Conservation (phyloP, 2,888 invertebrate species). For the Rhagophthalmus giganteus region DNA sequence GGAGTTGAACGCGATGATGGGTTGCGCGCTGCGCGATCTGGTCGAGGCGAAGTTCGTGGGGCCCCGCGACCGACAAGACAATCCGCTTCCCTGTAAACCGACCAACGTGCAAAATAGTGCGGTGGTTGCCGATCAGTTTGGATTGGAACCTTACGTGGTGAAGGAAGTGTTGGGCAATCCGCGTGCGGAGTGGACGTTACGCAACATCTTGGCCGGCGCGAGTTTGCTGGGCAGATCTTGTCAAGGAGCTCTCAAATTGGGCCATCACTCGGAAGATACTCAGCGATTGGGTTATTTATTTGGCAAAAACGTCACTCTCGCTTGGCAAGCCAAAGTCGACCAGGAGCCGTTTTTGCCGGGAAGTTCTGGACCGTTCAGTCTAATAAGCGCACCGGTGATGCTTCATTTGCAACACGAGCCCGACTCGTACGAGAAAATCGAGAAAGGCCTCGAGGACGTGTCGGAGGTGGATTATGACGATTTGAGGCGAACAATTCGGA, state of each 20-base stretch:
- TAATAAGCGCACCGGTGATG: constrained; percentile 81
- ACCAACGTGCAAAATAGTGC: background rate
- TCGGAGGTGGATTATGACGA: constrained; percentile 67
- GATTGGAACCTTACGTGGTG: constrained; percentile 46
- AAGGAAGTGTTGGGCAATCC: constrained; percentile 62
- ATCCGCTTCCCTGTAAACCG: constrained; percentile 65
- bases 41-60: constrained; percentile 89
- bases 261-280: constrained; percentile 74
- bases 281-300: constrained; percentile 85
- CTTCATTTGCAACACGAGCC: constrained; percentile 78
- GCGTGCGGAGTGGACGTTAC: constrained; percentile 75
- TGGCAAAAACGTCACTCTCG: constrained; percentile 86
- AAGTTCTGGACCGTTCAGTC: constrained; percentile 61
- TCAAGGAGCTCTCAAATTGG: constrained; percentile 81
- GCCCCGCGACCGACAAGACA: constrained; percentile 81
- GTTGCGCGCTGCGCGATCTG: constrained; percentile 84
- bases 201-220: constrained; percentile 80
- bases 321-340: constrained; percentile 80
- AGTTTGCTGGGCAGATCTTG: constrained; percentile 81
- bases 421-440: constrained; percentile 67
- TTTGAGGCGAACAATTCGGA: constrained; percentile 50
- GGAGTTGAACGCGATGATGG: constrained; percentile 86
- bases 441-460: constrained; percentile 68
- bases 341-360: constrained; percentile 67
- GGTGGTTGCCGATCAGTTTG: constrained; percentile 14